These are phyloP conservation scores for Phallusia fumigata DNA, from an alignment of 23 tunicate genomes.

Conservation along the genomic window DNA sequence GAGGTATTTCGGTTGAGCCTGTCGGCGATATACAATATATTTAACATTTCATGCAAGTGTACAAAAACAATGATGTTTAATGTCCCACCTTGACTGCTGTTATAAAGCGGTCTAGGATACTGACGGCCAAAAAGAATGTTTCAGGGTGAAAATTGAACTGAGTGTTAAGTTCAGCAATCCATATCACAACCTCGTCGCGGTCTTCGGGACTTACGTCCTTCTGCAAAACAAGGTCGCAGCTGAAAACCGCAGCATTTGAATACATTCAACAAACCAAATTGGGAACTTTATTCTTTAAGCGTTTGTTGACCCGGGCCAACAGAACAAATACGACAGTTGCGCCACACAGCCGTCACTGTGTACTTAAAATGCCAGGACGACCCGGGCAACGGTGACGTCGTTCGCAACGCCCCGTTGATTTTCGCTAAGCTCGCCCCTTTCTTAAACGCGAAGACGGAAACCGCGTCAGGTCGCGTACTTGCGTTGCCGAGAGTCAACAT, in stretches of 20 bases:
- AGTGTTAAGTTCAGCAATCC: slow-evolving; percentile 55
- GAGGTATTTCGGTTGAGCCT: slow-evolving; percentile 89
- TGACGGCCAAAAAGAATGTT: slow-evolving; percentile 75
- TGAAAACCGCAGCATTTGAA: neutral
- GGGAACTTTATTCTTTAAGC: neutral
- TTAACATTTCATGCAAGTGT: neutral
- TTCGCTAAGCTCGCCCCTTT: neutral
- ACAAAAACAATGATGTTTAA: neutral
- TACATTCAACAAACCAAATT: no score
- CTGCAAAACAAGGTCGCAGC: slow-evolving; percentile 19
- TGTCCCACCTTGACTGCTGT: slow-evolving; percentile 74
- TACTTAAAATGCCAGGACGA: neutral
- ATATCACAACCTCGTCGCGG: slow-evolving; percentile 44
- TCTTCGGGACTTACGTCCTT: slow-evolving; percentile 67
- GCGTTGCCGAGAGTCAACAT: neutral
- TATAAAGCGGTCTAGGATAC: slow-evolving; percentile 74
- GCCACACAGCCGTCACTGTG: slow-evolving; percentile 2
- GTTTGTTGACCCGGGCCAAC: neutral
- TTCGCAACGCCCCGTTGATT: neutral
- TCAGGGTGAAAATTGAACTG: slow-evolving; percentile 80
- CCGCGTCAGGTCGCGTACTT: neutral
- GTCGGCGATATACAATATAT: neutral
- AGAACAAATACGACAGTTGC: slow-evolving; percentile 5
- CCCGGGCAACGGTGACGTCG: neutral
- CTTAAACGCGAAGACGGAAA: neutral